Evolutionary conservation across 2,113 vertebrate species (phyloP).

Genomic region (Ciconia stormi): DNA sequence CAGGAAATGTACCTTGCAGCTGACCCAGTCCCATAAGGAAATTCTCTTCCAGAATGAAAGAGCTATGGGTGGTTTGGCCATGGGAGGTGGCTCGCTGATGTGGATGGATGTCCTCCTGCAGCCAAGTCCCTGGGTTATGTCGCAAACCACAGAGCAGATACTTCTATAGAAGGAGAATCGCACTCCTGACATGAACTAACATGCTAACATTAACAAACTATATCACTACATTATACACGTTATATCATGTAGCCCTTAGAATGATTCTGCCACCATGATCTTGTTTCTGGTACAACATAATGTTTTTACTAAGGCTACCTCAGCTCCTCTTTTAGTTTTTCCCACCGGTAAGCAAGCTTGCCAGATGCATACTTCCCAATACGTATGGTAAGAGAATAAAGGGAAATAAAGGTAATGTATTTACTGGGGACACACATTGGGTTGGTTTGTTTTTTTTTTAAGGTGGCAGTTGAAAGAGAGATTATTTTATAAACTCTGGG

Average conservation of each 20-base stretch:
- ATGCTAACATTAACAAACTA: not conserved
- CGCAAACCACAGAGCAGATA: not conserved
- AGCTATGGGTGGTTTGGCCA: not conserved
- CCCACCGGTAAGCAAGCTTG: not conserved
- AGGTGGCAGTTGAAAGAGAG: not conserved
- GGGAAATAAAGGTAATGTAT: not conserved
- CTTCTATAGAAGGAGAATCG: not conserved
- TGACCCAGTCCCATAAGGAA: not conserved
- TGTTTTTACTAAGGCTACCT: not conserved
- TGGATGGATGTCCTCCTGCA: not conserved
- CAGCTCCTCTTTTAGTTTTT: not conserved
- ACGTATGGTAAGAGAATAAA: not conserved
- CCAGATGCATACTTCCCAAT: not conserved
- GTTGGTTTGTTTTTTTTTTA: not conserved
- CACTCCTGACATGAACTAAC: not conserved
- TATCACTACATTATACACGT: accelerated
- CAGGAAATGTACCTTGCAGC: not conserved
- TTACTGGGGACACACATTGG: not conserved
- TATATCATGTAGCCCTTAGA: not conserved
- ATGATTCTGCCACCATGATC: not conserved
- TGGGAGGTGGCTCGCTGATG: not conserved
- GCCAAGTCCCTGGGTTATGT: not conserved
- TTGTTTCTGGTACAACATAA: not conserved
- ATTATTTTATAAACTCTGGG: not conserved
- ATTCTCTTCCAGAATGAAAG: not conserved